Percentiles rank a stretch among this genome's conserved stretches.
phyloP scores from a whole-genome alignment of 2,113 vertebrate genomes.

The Gallinago media region DNA sequence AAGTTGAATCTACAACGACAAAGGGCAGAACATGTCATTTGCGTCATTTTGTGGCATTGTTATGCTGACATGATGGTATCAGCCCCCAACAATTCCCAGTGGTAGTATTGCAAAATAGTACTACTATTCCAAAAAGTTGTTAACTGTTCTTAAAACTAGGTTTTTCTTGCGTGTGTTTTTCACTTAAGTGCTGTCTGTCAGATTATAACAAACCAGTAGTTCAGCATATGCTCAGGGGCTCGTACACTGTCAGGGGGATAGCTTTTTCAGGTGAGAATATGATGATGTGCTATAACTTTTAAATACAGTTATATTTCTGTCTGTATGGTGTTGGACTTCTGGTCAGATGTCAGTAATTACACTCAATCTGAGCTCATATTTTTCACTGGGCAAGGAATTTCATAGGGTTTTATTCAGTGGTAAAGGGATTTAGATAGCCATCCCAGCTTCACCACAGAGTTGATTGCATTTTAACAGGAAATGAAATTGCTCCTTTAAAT shows the following conservation, averaged over 20 bases:
- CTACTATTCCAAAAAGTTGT: neutral
- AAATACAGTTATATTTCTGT: neutral
- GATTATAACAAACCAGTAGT: neutral
- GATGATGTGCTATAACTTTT: neutral
- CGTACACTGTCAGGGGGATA: rapidly evolving
- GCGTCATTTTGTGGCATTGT: neutral
- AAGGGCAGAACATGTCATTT: neutral
- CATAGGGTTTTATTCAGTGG: neutral
- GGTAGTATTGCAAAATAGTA: neutral
- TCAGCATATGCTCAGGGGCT: neutral
- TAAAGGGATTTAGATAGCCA: neutral
- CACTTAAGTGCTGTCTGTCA: neutral
- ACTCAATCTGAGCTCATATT: neutral
- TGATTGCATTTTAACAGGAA: neutral
- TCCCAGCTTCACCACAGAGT: neutral
- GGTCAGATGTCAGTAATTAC: neutral
- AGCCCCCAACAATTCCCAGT: neutral
- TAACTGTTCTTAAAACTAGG: neutral
- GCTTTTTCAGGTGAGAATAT: neutral
- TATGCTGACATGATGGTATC: neutral
- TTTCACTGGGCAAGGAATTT: neutral
- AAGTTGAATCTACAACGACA: neutral
- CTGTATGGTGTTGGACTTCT: neutral
- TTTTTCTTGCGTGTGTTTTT: neutral
- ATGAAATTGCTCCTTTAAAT: neutral